Base-by-base conservation (phyloP, 23 tunicate species). In the Styela clava region DNA sequence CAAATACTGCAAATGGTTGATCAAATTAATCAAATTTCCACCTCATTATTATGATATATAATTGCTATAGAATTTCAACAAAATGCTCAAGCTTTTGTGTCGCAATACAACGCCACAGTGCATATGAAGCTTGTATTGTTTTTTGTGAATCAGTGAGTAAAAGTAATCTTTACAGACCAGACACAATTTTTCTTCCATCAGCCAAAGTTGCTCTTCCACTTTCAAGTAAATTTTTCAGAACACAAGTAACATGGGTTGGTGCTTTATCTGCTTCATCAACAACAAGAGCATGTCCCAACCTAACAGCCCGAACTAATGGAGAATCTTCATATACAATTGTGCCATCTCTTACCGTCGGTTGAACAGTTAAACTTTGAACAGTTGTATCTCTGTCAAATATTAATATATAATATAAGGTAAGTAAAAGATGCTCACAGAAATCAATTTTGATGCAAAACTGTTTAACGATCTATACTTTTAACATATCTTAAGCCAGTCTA, bases 261-360 rank as follows among this genome's bases (percentile, higher is more conserved):
- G 98, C 98, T 62, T 94, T 94, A 78, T 94, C 98, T 0, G 98
- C 98, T 51, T 94, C 98, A 74, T 94, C 98, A 16, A 94, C 91
- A 56, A 94, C 98, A 16, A 94, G 87, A 1, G 95, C 98, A 71
- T 94, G 95, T 29, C 98, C 98, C 34, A 85, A 51, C 72, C 91
- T 78, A 18, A 84, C 94, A 26, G 98, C 98, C 35, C 88, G 63
- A 23, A 94, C 98, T 33, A 94, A 68, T 0, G 98, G 95, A 2
- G 95, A 88, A 62, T 94, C 98, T 44, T 94, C 98, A 64, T 86
- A 94, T 1, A 94, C 98, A 2, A 94, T 83, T 24, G 82, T 89
- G 5, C 98, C 98, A 35, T 94, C 98, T 26, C 83, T 85, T 2
- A 94, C 95, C 31, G 98, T 89, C 2, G 98, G 95, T 62, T 88